A percentile compares a stretch with the other conserved stretches of the same genome.
These are phyloP conservation scores for Meteorus colon DNA, from an alignment of 2,888 invertebrate species.

Conservation along the genomic window DNA sequence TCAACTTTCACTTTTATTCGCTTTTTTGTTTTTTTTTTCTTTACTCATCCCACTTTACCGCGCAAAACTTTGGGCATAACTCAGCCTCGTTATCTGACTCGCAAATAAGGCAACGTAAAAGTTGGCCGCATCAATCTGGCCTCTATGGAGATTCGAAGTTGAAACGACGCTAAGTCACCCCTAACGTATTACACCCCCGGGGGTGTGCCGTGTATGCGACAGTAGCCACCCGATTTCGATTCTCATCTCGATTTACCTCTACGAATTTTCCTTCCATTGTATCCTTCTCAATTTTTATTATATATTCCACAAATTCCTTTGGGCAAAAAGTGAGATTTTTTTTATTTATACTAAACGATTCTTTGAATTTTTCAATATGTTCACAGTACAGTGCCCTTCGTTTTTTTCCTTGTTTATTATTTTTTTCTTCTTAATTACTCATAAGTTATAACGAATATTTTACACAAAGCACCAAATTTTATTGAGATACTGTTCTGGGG, in stretches of 20 bases:
- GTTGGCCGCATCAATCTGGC: slow-evolving; percentile 73
- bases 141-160: slow-evolving; percentile 72
- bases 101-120: slow-evolving; percentile 73
- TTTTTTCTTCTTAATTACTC: slow-evolving; percentile 37
- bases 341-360: slow-evolving; percentile 15
- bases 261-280: slow-evolving; percentile 52
- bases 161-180: slow-evolving; percentile 73
- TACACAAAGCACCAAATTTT: slow-evolving; percentile 58
- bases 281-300: neutral
- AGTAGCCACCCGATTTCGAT: slow-evolving; percentile 59
- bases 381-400: neutral
- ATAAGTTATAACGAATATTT: slow-evolving; percentile 51
- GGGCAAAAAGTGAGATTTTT: neutral
- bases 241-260: slow-evolving; percentile 50
- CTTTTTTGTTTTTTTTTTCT: neutral
- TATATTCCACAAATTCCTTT: neutral
- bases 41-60: slow-evolving; percentile 3
- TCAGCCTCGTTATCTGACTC: slow-evolving; percentile 74
- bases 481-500: neutral
- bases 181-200: slow-evolving; percentile 72
- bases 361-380: neutral
- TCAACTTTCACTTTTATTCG: slow-evolving; percentile 19
- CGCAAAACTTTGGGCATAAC: slow-evolving; percentile 71
- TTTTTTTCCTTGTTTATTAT: slow-evolving; percentile 37
- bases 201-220: slow-evolving; percentile 56